Percentiles rank a stretch among this genome's conserved stretches.
phyloP scores from a whole-genome alignment of 2,113 vertebrate species.

The Fregetta grallaria region DNA sequence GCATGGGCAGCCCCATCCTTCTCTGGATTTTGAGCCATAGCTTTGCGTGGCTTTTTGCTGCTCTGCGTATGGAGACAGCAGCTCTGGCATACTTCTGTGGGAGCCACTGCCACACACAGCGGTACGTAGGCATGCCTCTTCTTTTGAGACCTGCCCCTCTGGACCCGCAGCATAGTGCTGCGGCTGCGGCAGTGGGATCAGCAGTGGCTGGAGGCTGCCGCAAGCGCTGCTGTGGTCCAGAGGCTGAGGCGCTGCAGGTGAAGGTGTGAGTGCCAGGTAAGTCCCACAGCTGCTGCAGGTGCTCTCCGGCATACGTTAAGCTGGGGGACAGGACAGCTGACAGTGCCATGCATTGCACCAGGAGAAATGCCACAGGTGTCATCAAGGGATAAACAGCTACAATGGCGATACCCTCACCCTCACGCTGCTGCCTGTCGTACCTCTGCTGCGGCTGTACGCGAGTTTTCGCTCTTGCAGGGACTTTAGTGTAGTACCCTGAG shows the following conservation, averaged over 20 bases:
- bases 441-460: fast-evolving
- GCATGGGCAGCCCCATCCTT: neutral
- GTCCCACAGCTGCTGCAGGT: neutral
- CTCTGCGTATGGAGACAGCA: neutral
- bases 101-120: neutral
- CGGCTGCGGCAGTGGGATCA: neutral
- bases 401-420: neutral
- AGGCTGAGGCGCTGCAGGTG: neutral
- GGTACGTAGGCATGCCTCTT: fast-evolving
- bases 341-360: neutral
- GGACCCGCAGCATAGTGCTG: fast-evolving
- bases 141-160: neutral
- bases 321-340: neutral
- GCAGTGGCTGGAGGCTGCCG: neutral
- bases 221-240: neutral
- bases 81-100: neutral
- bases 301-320: fast-evolving
- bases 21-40: neutral
- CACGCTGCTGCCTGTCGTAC: fast-evolving
- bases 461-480: neutral
- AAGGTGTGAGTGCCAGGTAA: neutral
- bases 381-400: neutral
- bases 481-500: neutral
- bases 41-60: fast-evolving
- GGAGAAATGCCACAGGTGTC: neutral